Percentiles rank a stretch among this genome's conserved stretches.
Conservation (phyloP, 1,140 invertebrate genomes). For the Listronotus oregonensis region DNA sequence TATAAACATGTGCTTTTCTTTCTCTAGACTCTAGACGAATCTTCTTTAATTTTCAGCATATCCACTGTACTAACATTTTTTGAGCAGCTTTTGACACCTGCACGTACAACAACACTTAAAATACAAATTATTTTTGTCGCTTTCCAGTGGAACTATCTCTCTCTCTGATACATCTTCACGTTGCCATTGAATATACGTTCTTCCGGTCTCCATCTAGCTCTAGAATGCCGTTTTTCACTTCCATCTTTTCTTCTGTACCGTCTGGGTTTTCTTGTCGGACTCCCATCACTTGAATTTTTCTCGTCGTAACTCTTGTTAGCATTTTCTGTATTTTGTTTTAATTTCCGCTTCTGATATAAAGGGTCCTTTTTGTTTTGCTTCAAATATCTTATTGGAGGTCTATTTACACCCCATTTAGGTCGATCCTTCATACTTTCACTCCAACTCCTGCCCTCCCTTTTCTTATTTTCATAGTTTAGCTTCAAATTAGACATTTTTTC, state of each 20-base stretch:
- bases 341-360: constrained; percentile 69
- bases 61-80: constrained; percentile 42
- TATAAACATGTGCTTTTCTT: neutral
- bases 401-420: constrained; percentile 71
- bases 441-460: constrained; percentile 60
- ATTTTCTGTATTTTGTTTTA: constrained; percentile 60
- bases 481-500: constrained; percentile 52
- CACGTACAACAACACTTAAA: constrained; percentile 51
- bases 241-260: constrained; percentile 48
- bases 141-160: constrained; percentile 52
- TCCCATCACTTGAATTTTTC: constrained; percentile 64
- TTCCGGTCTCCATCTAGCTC: constrained; percentile 50
- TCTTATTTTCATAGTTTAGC: constrained; percentile 47
- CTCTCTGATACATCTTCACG: constrained; percentile 51
- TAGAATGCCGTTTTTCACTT: constrained; percentile 42
- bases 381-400: constrained; percentile 71
- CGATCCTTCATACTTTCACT: constrained; percentile 63
- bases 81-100: constrained; percentile 33
- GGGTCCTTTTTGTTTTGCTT: constrained; percentile 80
- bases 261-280: constrained; percentile 59
- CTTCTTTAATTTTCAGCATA: constrained; percentile 51
- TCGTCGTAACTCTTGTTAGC: constrained; percentile 52
- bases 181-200: constrained; percentile 47
- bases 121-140: constrained; percentile 51
- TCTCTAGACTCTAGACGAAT: constrained; percentile 43